A percentile compares a stretch with the other conserved stretches of the same genome.
phyloP scores from a whole-genome alignment of 2,113 vertebrate species.

The Petrocephalus microphthalmus region DNA sequence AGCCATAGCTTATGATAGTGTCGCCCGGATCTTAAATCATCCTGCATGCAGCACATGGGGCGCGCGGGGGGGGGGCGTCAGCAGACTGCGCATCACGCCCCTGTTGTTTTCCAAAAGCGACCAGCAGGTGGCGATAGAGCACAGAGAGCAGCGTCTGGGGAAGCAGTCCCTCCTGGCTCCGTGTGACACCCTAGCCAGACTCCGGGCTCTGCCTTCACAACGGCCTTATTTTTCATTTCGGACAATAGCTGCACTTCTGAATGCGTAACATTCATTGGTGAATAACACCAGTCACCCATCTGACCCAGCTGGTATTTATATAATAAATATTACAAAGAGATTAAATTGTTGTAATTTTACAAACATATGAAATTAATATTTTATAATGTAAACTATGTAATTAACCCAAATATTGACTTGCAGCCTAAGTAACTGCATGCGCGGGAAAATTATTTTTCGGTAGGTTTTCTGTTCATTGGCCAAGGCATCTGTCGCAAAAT shows the following conservation, averaged over 20 bases:
- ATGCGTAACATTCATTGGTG: background rate
- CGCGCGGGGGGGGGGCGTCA: background rate
- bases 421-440: background rate
- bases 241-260: background rate
- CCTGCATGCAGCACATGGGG: background rate
- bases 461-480: background rate
- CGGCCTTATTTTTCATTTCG: background rate
- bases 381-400: background rate
- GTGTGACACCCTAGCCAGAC: background rate
- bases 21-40: background rate
- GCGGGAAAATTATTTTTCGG: background rate
- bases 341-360: background rate
- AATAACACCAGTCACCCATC: background rate
- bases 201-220: background rate
- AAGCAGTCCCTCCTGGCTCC: constrained; percentile 1
- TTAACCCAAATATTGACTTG: background rate
- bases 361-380: background rate
- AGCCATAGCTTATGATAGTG: background rate
- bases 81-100: background rate
- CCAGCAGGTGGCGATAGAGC: constrained; percentile 18
- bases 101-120: background rate
- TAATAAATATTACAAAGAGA: background rate
- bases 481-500: constrained; percentile 6
- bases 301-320: background rate
- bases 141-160: background rate